Evolutionary conservation across 2,888 invertebrate genomes (phyloP).

Genomic region (Sinhomidia bicolor): DNA sequence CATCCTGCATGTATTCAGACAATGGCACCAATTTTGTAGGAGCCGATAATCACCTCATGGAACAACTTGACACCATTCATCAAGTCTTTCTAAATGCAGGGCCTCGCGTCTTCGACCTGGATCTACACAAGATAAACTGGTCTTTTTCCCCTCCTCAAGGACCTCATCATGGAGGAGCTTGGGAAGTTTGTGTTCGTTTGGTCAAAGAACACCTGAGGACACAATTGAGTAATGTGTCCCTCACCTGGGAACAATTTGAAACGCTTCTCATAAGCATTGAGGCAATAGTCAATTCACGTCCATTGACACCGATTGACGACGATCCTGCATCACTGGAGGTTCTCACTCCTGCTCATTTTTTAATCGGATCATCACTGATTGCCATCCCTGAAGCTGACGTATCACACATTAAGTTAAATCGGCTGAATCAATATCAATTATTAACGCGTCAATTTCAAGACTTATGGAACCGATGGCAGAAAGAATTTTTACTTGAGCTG

Average conservation of each 20-base stretch:
- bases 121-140: slow-evolving; percentile 73
- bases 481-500: slow-evolving; percentile 56
- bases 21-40: slow-evolving; percentile 74
- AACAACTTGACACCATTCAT: not conserved
- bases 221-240: slow-evolving; percentile 53
- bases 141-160: slow-evolving; percentile 75
- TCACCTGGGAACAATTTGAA: slow-evolving; percentile 77
- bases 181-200: slow-evolving; percentile 73
- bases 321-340: slow-evolving; percentile 78
- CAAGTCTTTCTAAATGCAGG: no score
- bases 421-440: slow-evolving; percentile 54
- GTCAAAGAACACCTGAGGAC: slow-evolving; percentile 72
- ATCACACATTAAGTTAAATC: slow-evolving; percentile 48
- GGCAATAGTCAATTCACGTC: slow-evolving; percentile 80
- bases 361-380: slow-evolving; percentile 79
- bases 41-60: slow-evolving; percentile 50
- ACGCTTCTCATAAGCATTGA: slow-evolving; percentile 77
- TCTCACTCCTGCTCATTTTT: slow-evolving; percentile 81
- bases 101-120: not conserved
- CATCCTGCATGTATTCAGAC: slow-evolving; percentile 70
- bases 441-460: slow-evolving; percentile 39
- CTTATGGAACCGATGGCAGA: slow-evolving; percentile 64
- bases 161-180: slow-evolving; percentile 75
- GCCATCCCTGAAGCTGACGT: slow-evolving; percentile 48
- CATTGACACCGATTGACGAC: slow-evolving; percentile 78